Conservation (phyloP, 2,113 vertebrate genomes). For the Sturnus vulgaris region DNA sequence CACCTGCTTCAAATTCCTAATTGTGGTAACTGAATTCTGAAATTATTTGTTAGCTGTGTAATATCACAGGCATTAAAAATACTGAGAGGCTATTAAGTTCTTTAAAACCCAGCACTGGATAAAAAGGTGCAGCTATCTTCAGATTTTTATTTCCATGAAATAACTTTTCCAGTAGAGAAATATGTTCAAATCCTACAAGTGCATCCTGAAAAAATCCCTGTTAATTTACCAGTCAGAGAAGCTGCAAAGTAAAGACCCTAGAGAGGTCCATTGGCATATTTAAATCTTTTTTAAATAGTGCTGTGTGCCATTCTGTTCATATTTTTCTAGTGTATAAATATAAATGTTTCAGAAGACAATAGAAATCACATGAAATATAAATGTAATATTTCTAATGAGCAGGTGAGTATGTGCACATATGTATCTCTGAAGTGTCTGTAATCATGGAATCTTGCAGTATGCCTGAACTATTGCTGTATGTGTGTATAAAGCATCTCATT, state of each 20-base stretch:
- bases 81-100: constrained; percentile 66
- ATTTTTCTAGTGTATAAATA: background rate
- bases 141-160: constrained; percentile 59
- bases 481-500: background rate
- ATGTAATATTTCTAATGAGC: background rate
- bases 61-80: constrained; percentile 73
- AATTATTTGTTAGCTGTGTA: constrained; percentile 79
- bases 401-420: background rate
- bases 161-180: constrained; percentile 50
- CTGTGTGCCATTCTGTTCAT: background rate
- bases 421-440: background rate
- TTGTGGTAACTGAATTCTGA: constrained; percentile 82
- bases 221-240: constrained; percentile 1
- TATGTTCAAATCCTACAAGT: constrained; percentile 39
- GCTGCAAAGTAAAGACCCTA: background rate
- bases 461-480: background rate
- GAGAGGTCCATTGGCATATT: background rate
- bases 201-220: background rate
- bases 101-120: constrained; percentile 53
- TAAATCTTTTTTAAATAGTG: background rate
- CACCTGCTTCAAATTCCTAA: constrained; percentile 84
- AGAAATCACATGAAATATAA: background rate
- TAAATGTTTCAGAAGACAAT: background rate
- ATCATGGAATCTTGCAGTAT: background rate
- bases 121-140: constrained; percentile 49